Base-by-base conservation (phyloP, 2,797 vertebrate genomes). In the Clarias laeviceps region DNA sequence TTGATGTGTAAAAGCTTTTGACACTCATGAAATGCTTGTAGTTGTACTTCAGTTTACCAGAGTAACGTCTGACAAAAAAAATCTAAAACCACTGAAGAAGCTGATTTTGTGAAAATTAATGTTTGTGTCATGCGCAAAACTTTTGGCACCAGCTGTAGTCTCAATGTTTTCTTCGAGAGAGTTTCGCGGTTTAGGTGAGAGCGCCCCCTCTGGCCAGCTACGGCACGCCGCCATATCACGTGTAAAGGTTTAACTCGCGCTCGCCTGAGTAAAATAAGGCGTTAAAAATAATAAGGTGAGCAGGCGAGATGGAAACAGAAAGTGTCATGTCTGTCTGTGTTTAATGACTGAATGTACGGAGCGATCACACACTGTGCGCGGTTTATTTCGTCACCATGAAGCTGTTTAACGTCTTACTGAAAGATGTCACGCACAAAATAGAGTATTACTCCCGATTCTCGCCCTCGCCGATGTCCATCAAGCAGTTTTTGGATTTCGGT, bases 401-500 rank as follows among this genome's bases (percentile, higher is more conserved):
- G 91, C 92, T 96, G 88, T 94, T 94, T 82, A 87, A 88, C 78
- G 88, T 87, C 89, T 92, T 96, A 64, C 92, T 95, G 78, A 96
- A 94, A 91, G 93, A 94, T 91, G 86, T 94, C 56, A 91, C 95
- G 65, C 92, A 93, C 59, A 94, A 94, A 86, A 94, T 96, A 29
- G 96, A 96, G 85, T 94, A 92, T 90, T 96, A 96, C 90, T 96
- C 95, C 3, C 94, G 95, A 84, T 96, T 96, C 87, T 96, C 96
- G 20, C 96, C 96, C 0, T 96, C 95, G 24, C 95, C 95, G 5
- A 95, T 96, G 86, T 96, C 96, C 78, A 96, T 96, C 90, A 96
- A 96, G 90, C 96, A 96, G 91, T 96, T 96, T 91, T 91, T 96
- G 88, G 96, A 96, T 92, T 96, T 96, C 81, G 96, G 96, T 96